phyloP scores from a whole-genome alignment of 1,140 invertebrate species.

The Dreissena polymorpha region DNA sequence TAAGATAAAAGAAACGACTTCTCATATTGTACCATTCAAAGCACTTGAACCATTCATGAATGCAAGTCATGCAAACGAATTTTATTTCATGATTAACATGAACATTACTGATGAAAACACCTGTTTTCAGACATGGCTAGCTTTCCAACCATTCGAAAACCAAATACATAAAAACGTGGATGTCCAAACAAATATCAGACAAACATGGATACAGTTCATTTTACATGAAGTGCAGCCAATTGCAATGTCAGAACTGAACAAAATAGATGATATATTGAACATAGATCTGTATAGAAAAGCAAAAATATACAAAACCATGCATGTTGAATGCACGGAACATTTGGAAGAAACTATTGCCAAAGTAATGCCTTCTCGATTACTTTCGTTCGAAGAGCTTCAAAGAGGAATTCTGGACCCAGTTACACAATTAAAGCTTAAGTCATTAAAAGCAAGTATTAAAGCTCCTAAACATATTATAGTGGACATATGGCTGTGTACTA shows the following conservation, averaged over 20 bases:
- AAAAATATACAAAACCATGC: background rate
- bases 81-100: background rate
- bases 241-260: background rate
- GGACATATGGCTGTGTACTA: too few species aligned
- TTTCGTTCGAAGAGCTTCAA: too few species aligned
- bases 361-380: too few species aligned
- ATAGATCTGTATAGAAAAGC: slow-evolving; percentile 3
- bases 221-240: background rate
- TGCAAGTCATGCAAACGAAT: slow-evolving; percentile 12
- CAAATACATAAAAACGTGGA: background rate
- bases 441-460: too few species aligned
- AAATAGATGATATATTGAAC: background rate
- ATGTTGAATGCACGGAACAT: background rate
- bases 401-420: too few species aligned
- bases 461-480: too few species aligned
- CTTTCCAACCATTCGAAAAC: background rate
- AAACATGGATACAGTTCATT: background rate
- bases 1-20: slow-evolving; percentile 26
- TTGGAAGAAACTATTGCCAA: too few species aligned
- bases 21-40: slow-evolving; percentile 19
- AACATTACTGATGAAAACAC: background rate
- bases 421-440: too few species aligned
- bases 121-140: background rate
- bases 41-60: slow-evolving; percentile 21
- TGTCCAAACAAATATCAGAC: background rate